Percentiles rank a stretch among this genome's conserved stretches.
Conservation (phyloP, 2,888 invertebrate species). For the Liposcelis brunnea region DNA sequence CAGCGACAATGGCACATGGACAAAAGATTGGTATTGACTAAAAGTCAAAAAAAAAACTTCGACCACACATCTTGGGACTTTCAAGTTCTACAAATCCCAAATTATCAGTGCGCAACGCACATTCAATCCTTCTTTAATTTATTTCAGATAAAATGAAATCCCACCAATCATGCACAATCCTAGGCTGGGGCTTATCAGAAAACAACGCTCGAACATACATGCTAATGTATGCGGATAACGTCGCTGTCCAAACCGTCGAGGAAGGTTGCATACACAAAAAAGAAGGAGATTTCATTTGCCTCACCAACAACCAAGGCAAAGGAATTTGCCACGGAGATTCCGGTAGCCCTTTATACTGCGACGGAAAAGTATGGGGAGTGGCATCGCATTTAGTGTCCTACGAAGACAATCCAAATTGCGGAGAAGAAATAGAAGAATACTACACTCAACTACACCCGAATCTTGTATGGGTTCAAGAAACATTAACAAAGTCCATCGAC, state of each 20-base stretch:
- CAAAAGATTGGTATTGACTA: too few relatives aligned
- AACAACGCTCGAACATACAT: neutral
- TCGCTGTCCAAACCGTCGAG: neutral
- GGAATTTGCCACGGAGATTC: neutral
- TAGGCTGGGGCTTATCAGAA: neutral
- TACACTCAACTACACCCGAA: neutral
- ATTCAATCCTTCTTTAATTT: too few relatives aligned
- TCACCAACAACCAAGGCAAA: neutral
- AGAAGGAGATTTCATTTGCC: neutral
- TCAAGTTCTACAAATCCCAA: too few relatives aligned
- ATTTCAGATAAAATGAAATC: neutral
- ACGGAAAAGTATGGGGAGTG: neutral
- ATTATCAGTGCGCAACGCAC: too few relatives aligned
- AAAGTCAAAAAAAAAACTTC: too few relatives aligned
- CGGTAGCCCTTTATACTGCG: neutral
- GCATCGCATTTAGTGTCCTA: neutral
- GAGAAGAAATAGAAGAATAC: neutral
- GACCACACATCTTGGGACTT: too few relatives aligned
- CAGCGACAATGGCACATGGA: too few relatives aligned
- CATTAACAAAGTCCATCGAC: too few relatives aligned
- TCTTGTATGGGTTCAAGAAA: too few relatives aligned
- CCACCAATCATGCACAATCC: neutral
- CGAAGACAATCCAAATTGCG: neutral
- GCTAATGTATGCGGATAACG: neutral
- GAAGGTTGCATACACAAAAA: neutral